phyloP scores from a whole-genome alignment of 2,797 vertebrate genomes.

The Babyrousa celebensis region DNA sequence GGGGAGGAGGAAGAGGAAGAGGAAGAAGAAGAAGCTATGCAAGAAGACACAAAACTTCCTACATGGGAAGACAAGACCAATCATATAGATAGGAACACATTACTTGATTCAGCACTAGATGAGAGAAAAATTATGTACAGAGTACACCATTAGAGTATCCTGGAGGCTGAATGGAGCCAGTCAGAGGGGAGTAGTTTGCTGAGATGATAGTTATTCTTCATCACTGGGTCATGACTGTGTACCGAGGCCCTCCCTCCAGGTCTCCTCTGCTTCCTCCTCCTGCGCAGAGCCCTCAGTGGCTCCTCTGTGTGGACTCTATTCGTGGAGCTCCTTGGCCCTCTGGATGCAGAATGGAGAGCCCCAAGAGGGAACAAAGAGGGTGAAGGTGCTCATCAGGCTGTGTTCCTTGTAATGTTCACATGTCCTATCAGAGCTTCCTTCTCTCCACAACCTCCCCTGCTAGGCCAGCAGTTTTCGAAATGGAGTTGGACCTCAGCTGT shows the following conservation, averaged over 20 bases:
- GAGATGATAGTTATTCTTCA: not conserved
- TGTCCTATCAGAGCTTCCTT: not conserved
- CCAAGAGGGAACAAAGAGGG: not conserved
- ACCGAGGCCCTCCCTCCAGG: too few relatives aligned
- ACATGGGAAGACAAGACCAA: not conserved
- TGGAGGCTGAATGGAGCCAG: not conserved
- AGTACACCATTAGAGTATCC: not conserved
- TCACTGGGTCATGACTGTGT: not conserved
- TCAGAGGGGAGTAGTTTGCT: not conserved
- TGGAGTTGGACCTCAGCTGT: slow-evolving; percentile 14
- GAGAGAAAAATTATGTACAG: not conserved
- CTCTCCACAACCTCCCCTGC: not conserved
- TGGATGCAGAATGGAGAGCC: not conserved
- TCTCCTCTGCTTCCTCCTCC: not conserved
- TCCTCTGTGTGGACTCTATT: too few relatives aligned
- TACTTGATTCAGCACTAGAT: not conserved
- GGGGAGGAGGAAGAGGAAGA: too few relatives aligned
- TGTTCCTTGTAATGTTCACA: not conserved
- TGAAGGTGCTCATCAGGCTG: too few relatives aligned
- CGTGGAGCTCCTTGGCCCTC: not conserved
- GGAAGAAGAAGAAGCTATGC: not conserved
- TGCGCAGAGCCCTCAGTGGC: not conserved
- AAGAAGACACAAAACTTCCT: not conserved
- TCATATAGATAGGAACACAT: not conserved
- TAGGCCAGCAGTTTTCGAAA: not conserved